phyloP scores from a whole-genome alignment of 1,140 invertebrate genomes.

The Drosophila biarmipes region DNA sequence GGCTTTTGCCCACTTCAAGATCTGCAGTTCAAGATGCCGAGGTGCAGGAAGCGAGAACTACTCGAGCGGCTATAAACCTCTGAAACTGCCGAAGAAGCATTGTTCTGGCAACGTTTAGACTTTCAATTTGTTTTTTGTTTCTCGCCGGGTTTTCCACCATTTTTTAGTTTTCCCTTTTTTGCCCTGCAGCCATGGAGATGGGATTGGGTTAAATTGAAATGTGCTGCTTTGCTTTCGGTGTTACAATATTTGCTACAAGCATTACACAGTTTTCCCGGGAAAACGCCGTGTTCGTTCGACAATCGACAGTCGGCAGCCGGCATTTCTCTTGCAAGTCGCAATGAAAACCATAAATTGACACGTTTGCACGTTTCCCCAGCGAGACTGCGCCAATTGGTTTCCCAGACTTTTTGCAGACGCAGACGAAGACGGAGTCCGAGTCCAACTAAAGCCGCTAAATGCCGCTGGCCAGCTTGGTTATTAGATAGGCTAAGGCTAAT shows the following conservation, averaged over 20 bases:
- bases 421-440: too few species aligned
- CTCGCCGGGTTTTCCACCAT: constrained; percentile 10
- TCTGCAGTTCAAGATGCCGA: neutral
- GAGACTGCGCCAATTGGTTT: constrained; percentile 42
- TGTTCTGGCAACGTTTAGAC: constrained; percentile 33
- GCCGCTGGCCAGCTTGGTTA: constrained; percentile 29
- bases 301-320: constrained; percentile 27
- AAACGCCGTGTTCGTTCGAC: constrained; percentile 12
- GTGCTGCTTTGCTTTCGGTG: constrained; percentile 21
- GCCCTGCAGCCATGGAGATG: constrained; percentile 2
- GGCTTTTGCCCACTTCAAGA: constrained; percentile 12
- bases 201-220: constrained; percentile 28
- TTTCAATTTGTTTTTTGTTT: constrained; percentile 35
- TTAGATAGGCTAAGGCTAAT: constrained; percentile 26
- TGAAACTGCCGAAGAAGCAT: constrained; percentile 32
- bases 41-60: constrained; percentile 50
- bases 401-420: constrained; percentile 40
- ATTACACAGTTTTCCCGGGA: constrained; percentile 42
- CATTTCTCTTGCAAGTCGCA: constrained; percentile 56
- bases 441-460: constrained; percentile 18
- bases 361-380: constrained; percentile 55
- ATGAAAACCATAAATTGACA: constrained; percentile 65
- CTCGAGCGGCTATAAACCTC: constrained; percentile 59
- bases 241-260: constrained; percentile 27
- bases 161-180: constrained; percentile 2